Conservation (phyloP, 2,113 vertebrate species). For the Glaucidium brasilianum region DNA sequence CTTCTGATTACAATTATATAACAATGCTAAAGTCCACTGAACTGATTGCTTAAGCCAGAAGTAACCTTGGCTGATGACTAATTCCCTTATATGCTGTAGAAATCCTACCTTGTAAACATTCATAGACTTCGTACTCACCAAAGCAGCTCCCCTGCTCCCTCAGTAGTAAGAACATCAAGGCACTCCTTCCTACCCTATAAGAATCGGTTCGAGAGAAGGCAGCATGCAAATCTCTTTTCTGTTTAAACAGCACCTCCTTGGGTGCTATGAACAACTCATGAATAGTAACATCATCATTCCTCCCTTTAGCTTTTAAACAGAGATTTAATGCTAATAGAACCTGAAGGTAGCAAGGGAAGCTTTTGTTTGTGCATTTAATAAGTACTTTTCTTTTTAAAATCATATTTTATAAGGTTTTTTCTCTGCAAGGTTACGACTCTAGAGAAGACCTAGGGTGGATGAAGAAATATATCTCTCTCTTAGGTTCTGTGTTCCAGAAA, state of each 20-base stretch:
- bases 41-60: constrained; percentile 11
- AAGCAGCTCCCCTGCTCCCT: background rate
- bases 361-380: background rate
- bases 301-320: background rate
- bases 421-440: background rate
- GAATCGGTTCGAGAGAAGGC: background rate
- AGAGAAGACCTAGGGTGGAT: background rate
- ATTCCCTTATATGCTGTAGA: background rate
- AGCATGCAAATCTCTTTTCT: background rate
- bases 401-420: background rate
- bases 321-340: background rate
- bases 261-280: background rate
- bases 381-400: background rate
- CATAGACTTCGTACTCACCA: background rate
- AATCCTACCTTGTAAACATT: constrained; percentile 4
- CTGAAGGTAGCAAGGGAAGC: background rate
- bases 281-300: background rate
- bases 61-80: constrained; percentile 15
- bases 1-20: constrained; percentile 36
- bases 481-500: background rate
- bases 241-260: background rate
- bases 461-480: background rate
- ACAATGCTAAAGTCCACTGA: constrained; percentile 19
- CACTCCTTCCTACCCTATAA: background rate
- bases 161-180: background rate